These are phyloP conservation scores for Polietes domitor DNA, from an alignment of 2,888 invertebrate species.

Conservation along the genomic window DNA sequence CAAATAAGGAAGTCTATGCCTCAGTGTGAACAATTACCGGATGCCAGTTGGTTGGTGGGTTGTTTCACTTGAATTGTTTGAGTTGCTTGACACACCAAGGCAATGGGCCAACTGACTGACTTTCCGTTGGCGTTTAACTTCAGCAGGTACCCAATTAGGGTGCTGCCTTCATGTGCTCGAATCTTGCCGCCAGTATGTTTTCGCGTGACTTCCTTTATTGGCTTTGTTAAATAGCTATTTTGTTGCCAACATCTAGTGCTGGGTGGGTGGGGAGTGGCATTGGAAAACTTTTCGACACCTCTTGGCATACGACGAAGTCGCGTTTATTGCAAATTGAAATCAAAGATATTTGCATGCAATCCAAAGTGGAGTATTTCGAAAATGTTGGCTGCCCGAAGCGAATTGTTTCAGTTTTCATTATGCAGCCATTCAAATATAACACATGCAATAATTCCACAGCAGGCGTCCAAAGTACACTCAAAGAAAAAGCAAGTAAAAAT, in stretches of 20 bases:
- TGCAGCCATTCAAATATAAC: background rate
- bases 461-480: background rate
- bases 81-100: conserved; percentile 3
- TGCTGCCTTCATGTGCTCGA: background rate
- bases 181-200: background rate
- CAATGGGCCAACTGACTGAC: background rate
- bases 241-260: background rate
- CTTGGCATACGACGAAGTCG: background rate
- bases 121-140: conserved; percentile 7
- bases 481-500: background rate
- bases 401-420: conserved; percentile 26
- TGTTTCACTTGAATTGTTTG: background rate
- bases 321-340: conserved; percentile 1
- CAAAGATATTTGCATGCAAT: conserved; percentile 54
- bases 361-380: conserved; percentile 42
- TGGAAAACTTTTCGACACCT: background rate
- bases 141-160: background rate
- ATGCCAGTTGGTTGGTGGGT: conserved; percentile 49
- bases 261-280: background rate
- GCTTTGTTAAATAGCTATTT: background rate
- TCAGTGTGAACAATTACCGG: conserved; percentile 66
- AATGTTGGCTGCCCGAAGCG: conserved; percentile 21
- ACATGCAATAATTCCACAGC: background rate
- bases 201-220: background rate
- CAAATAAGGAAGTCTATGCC: background rate